These are phyloP conservation scores for Melanerpes aurifrons DNA, from an alignment of 2,113 vertebrate genomes.

Conservation along the genomic window DNA sequence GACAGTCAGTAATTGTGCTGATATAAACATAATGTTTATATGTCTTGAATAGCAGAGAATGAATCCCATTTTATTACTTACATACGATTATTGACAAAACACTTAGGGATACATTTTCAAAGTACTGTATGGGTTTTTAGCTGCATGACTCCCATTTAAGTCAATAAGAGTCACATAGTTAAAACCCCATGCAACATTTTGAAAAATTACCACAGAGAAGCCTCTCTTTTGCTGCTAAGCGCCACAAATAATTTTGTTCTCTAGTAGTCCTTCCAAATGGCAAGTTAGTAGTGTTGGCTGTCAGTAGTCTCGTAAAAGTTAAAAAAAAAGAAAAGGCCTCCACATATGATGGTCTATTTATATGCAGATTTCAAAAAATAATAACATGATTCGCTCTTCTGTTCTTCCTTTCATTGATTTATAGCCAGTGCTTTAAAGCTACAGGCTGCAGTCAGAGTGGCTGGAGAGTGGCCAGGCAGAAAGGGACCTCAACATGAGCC, in stretches of 20 bases:
- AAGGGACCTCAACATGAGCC: too few species aligned
- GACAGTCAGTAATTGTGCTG: slow-evolving; percentile 66
- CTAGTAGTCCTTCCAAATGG: slow-evolving; percentile 5
- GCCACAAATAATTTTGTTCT: slow-evolving; percentile 46
- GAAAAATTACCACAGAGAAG: slow-evolving; percentile 58
- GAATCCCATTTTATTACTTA: slow-evolving; percentile 68
- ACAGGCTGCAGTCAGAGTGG: too few species aligned
- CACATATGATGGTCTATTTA: slow-evolving; percentile 12
- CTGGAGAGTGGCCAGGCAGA: too few species aligned
- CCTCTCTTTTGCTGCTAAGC: slow-evolving; percentile 34
- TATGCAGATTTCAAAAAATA: slow-evolving; percentile 39
- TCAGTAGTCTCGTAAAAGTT: background rate
- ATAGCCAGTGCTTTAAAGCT: slow-evolving; percentile 15
- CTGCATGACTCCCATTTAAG: slow-evolving; percentile 69
- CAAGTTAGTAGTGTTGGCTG: background rate
- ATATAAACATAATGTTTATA: slow-evolving; percentile 74
- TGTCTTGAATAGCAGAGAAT: slow-evolving; percentile 65
- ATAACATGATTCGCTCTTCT: slow-evolving; percentile 15
- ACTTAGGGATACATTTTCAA: slow-evolving; percentile 65
- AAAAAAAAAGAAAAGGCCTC: background rate
- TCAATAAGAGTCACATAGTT: slow-evolving; percentile 58
- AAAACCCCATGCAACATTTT: slow-evolving; percentile 63
- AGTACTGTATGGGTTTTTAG: slow-evolving; percentile 54
- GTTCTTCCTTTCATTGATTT: background rate
- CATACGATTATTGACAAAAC: slow-evolving; percentile 66